Base-by-base conservation (phyloP, 2,797 vertebrate genomes). In the Melopsittacus undulatus region DNA sequence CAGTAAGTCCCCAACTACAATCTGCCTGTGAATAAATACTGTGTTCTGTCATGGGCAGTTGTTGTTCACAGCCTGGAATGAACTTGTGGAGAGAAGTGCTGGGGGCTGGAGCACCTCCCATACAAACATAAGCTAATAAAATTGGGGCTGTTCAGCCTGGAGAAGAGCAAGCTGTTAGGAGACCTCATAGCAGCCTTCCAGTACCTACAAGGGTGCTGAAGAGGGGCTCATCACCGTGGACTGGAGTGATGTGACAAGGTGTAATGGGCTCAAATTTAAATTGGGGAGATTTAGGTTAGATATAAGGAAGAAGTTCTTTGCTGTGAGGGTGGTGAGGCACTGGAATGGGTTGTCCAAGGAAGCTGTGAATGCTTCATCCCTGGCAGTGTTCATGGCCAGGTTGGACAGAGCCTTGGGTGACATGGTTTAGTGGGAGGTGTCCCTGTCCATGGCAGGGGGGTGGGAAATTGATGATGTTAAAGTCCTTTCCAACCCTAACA, bases 21-120 rank as follows among this genome's bases (percentile, higher is more conserved):
- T 92, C 36, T 62, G 48, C 23, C 57, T 87, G 92, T 80, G 90
- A 69, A 34, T 89, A 97, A 94, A 90, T 36, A 68, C 19, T 73
- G 20, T 81, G 77, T 92, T 83, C 66, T 90, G 70, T 77, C 43
- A 34, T 66, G 64, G 76, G 43, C 40, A 0, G 0, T 83, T 72
- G 59, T 36, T 87, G 68, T 78, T 91, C 51, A 12, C 86, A 94
- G 42, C 51, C 95, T 94, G 79, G 48, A 86, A 43, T 62, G 63
- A 93, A 90, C 64, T 85, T 84, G 42, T 79, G 51, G 34, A 77
- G 92, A 90, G 70, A 67, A 89, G 48, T 72, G 29, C 63, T 94
- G 30, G 23, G n/a, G 22, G n/a, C 23, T 36, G 56, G 15, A 59
- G 23, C 23, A 59, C 23, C n/a, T 26, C 23, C 56, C 23, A 26